Evolutionary conservation across 2,113 vertebrate species (phyloP), one percentile per base, ranked within the genome.

Genomic region (Phyllostomus hastatus): DNA sequence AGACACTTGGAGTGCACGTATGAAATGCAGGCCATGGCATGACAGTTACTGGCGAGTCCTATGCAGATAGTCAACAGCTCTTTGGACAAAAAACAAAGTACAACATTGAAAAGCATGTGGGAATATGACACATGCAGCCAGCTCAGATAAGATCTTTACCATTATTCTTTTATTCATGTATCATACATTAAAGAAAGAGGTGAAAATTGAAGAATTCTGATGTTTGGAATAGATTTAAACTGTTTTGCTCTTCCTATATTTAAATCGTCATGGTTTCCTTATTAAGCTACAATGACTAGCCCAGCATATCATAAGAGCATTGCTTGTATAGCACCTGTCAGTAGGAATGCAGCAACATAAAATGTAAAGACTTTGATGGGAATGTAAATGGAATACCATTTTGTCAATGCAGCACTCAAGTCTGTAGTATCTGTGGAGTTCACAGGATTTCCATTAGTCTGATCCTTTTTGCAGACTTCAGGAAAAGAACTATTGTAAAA

Each of bases 301-400:
- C 66, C 24, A 92, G 94, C 85, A 86, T 88, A 88, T 93, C 81
- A 11, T 92, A 92, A 81, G 35, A 76, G 64, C 17, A 54, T 46
- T 96, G 64, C 93, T 95, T 96, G 31, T 50, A 38, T 82, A 95
- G 93, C 79, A 92, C 88, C 79, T 97, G 83, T 97, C 97, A 96
- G 91, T 97, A 97, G 69, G 54, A 96, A 97, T 96, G 95, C 93
- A 92, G 10, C 87, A 92, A 50, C 70, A 93, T 84, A 96, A 97
- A 98, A 57, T 70, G 92, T 91, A 90, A 86, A 96, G 90, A 72
- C 95, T 97, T 96, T 96, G 69, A 90, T 87, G 93, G 59, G 86
- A 97, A 95, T 90, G 54, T 59, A 98, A 97, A 94, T 88, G 95
- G 91, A 98, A 97, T 96, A 97, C 82, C 97, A 48, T 81, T 95